Base-by-base conservation (phyloP, 2,797 vertebrate species). In the Melanotaenia trifasciata region DNA sequence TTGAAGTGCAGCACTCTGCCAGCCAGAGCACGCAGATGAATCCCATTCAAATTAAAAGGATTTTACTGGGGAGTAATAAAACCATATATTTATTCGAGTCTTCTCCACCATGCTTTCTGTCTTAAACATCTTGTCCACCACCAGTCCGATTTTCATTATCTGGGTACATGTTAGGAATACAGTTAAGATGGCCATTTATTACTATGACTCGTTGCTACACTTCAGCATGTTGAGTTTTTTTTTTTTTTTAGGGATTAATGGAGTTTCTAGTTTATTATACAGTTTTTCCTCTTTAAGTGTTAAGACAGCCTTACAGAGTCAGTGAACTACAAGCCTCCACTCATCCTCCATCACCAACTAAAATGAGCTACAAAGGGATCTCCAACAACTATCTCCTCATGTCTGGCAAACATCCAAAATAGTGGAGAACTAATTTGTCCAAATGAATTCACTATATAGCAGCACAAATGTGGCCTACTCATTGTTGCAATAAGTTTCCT, bases 41-140 rank as follows among this genome's bases (percentile, higher is more conserved):
- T 76, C 70, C 26, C 79, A 89, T 90, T 85, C 87, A 90, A 89
- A 90, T 91, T 40, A 67, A 71, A 32, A 57, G 22, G 7, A 3
- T 78, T 88, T 87, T 87, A 92, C 77, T 54, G 80, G 54, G 80
- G 65, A 0, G 69, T 64, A 70, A 82, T 78, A 74, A 82, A 83
- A 79, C n/a, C 32, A 16, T 28, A 59, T 57, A 26, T 30, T 74
- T 59, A 59, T 36, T 26, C 45, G 3, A n/a, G 53, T 50, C 40
- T 45, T 22, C 66, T 58, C 8, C 28, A 22, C n/a, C 67, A 13
- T 0, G 40, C 62, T 30, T 47, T 36, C 53, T 36, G 30, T 33
- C 62, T 61, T 28, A 4, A 45, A 79, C 72, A 76, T 58, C 18
- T 61, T 28, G 62, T 51, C 79, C 76, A 47, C 43, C 64, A 80